phyloP scores from a whole-genome alignment of 2,797 vertebrate genomes.

The Sebastes oblongus region DNA sequence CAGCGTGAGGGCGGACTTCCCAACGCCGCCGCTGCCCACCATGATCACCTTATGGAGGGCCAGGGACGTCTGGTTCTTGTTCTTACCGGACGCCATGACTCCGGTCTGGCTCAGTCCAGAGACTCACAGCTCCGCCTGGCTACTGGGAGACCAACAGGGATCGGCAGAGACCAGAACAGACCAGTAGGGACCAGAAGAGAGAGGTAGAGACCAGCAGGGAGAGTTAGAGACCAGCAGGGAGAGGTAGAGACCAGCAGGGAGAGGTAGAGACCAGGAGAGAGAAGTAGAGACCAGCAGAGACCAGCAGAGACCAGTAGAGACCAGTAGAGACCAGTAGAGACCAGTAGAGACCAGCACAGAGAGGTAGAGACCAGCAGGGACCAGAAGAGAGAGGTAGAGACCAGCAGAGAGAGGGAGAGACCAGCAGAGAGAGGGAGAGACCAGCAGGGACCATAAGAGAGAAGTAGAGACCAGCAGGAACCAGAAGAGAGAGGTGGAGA shows the following conservation, averaged over 20 bases:
- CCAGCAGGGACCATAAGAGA: neutral
- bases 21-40: constrained; percentile 97
- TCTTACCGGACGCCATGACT: constrained; percentile 81
- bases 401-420: no score
- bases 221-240: neutral
- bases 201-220: no score
- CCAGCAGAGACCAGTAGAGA: neutral
- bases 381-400: no score
- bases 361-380: no score
- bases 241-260: neutral
- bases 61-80: constrained; percentile 91
- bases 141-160: neutral
- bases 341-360: neutral
- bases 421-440: no score
- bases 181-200: no score
- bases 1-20: constrained; percentile 95
- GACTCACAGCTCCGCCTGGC: constrained; percentile 1
- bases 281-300: neutral
- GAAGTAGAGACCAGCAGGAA: neutral
- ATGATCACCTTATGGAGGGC: constrained; percentile 96
- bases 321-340: no score
- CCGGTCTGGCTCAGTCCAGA: constrained; percentile 6
- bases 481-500: neutral
- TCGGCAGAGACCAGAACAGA: neutral
- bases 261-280: neutral